A percentile compares a stretch with the other conserved stretches of the same genome.
Evolutionary conservation across 1,140 invertebrate genomes (phyloP).

Genomic region (Zaprionus davidi): DNA sequence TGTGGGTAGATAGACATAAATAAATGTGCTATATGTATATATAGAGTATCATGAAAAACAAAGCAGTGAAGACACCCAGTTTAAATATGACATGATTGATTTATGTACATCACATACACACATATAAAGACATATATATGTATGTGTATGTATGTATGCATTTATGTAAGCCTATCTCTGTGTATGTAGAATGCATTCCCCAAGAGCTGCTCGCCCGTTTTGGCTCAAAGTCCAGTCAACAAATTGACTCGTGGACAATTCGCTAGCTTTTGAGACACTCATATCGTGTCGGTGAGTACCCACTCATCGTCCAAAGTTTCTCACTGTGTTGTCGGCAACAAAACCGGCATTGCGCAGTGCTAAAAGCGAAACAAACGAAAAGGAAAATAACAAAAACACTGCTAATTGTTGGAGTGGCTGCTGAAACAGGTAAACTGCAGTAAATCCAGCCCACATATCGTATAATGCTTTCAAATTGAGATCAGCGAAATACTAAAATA

Average conservation of each 20-base stretch:
- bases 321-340: slow-evolving; percentile 20
- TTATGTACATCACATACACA: slow-evolving; percentile 10
- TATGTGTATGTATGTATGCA: not conserved
- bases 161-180: not conserved
- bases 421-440: slow-evolving; percentile 25
- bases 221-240: slow-evolving; percentile 33
- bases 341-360: slow-evolving; percentile 41
- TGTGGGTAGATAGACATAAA: not conserved
- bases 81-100: slow-evolving; percentile 23
- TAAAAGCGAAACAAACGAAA: slow-evolving; percentile 28
- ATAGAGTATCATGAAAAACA: slow-evolving; percentile 33
- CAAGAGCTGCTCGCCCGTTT: slow-evolving; percentile 1
- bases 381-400: slow-evolving; percentile 11
- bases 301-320: slow-evolving; percentile 45
- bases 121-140: not conserved
- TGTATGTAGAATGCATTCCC: slow-evolving; percentile 5
- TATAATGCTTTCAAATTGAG: not conserved
- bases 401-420: slow-evolving; percentile 18
- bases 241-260: slow-evolving; percentile 37
- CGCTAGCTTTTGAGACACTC: slow-evolving; percentile 19
- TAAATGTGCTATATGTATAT: slow-evolving; percentile 9
- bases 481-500: not conserved
- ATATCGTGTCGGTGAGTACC: slow-evolving; percentile 17
- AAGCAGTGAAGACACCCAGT: slow-evolving; percentile 21
- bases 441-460: not conserved